These are phyloP conservation scores for Eilema sororculum DNA, from an alignment of 2,888 invertebrate species.

Conservation along the genomic window DNA sequence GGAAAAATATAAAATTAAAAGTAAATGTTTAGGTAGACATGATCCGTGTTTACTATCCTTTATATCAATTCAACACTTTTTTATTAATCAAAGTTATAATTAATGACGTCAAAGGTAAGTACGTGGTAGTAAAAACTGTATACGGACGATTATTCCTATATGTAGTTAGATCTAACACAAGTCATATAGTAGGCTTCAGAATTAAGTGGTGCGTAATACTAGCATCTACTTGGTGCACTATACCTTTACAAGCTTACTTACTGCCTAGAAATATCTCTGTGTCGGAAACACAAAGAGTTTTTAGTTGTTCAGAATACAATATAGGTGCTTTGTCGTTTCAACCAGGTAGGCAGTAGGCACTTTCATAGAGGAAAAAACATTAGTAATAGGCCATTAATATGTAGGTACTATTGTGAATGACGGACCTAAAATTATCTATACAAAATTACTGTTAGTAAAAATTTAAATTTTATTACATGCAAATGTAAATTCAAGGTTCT, in stretches of 20 bases:
- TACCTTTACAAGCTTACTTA: not conserved
- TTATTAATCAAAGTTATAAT: not conserved
- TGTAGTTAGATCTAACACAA: too few species aligned
- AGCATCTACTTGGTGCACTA: too few species aligned
- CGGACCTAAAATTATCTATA: not conserved
- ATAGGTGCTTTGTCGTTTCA: not conserved
- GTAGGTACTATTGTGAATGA: too few species aligned
- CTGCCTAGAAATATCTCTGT: not conserved
- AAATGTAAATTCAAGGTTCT: conserved; percentile 19
- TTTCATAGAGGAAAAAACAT: not conserved
- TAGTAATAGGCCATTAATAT: not conserved
- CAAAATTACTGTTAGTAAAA: conserved; percentile 12
- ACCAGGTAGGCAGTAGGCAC: not conserved
- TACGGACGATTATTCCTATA: too few species aligned
- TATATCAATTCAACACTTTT: not conserved
- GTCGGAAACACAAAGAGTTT: not conserved
- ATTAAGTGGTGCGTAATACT: too few species aligned
- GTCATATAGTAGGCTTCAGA: too few species aligned
- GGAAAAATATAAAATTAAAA: not conserved
- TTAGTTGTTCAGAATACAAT: not conserved
- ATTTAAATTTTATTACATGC: conserved; percentile 15
- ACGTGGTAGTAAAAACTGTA: too few species aligned
- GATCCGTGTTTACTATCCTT: not conserved
- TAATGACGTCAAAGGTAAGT: too few species aligned
- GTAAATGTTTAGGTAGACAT: not conserved